Evolutionary conservation across 2,113 vertebrate species (phyloP).

Genomic region (Microtus montanus): DNA sequence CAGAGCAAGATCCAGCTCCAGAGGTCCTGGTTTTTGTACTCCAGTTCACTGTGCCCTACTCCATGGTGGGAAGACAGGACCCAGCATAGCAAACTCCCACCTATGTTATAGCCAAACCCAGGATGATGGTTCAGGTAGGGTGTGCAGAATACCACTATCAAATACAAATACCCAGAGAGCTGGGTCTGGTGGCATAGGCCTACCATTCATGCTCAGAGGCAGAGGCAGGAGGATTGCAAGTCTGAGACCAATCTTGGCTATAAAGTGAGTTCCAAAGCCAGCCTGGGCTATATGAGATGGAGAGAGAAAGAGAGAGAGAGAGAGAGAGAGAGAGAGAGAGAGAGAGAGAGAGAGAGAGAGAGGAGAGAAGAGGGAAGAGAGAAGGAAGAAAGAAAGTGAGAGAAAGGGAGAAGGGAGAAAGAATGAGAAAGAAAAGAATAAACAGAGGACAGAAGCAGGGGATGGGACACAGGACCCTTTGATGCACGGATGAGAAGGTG

Average conservation of each 20-base stretch:
- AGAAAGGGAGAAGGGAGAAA: neutral
- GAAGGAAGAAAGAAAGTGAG: fast-evolving
- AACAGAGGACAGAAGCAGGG: too few species aligned
- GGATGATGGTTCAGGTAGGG: neutral
- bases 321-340: neutral
- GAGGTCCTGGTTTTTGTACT: too few species aligned
- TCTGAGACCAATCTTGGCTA: neutral
- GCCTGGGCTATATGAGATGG: neutral
- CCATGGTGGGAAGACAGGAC: neutral
- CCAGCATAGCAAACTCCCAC: neutral
- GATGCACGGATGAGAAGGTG: neutral
- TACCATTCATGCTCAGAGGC: neutral
- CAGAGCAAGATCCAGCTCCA: neutral
- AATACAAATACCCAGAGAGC: neutral
- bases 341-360: fast-evolving
- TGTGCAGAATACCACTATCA: neutral
- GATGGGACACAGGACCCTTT: neutral
- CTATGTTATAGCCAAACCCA: neutral
- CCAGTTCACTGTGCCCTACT: neutral
- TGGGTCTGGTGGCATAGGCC: neutral
- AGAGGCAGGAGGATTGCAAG: neutral
- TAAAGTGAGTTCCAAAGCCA: neutral
- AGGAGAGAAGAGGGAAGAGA: too few species aligned
- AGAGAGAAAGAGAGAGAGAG: neutral
- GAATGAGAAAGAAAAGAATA: too few species aligned